Percentiles rank a stretch among this genome's conserved stretches.
phyloP scores from a whole-genome alignment of 2,888 invertebrate species.

The Lobophora halterata region DNA sequence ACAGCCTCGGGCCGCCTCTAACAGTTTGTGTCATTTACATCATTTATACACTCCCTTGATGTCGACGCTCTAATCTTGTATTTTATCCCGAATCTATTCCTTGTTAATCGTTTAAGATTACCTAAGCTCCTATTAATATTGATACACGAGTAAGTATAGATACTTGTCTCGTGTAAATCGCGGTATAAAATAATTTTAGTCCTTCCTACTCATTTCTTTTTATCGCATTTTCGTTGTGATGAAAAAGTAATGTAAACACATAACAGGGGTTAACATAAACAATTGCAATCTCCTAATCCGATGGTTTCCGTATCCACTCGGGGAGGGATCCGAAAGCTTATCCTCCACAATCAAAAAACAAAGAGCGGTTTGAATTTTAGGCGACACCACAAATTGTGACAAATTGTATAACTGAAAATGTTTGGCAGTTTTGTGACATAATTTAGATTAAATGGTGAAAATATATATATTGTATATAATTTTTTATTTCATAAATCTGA shows the following conservation, averaged over 20 bases:
- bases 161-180: not conserved
- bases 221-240: conserved; percentile 23
- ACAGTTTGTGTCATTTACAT: conserved; percentile 44
- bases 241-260: conserved; percentile 28
- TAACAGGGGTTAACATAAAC: conserved; percentile 34
- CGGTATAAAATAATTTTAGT: not conserved
- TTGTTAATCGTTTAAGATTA: conserved; percentile 20
- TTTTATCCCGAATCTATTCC: conserved; percentile 29
- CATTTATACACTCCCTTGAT: conserved; percentile 36
- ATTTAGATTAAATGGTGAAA: no score
- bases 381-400: conserved; percentile 65
- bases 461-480: no score
- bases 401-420: conserved; percentile 75
- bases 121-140: no score
- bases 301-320: conserved; percentile 31
- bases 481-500: no score
- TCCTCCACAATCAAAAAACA: conserved; percentile 53
- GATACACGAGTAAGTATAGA: no score
- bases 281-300: conserved; percentile 35
- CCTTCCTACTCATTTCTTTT: not conserved
- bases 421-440: conserved; percentile 72
- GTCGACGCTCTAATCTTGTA: conserved; percentile 33
- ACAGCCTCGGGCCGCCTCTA: conserved; percentile 39
- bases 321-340: conserved; percentile 36
- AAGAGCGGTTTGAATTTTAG: conserved; percentile 42